phyloP scores from a whole-genome alignment of 2,113 vertebrate species.

The Trematomus loennbergii region DNA sequence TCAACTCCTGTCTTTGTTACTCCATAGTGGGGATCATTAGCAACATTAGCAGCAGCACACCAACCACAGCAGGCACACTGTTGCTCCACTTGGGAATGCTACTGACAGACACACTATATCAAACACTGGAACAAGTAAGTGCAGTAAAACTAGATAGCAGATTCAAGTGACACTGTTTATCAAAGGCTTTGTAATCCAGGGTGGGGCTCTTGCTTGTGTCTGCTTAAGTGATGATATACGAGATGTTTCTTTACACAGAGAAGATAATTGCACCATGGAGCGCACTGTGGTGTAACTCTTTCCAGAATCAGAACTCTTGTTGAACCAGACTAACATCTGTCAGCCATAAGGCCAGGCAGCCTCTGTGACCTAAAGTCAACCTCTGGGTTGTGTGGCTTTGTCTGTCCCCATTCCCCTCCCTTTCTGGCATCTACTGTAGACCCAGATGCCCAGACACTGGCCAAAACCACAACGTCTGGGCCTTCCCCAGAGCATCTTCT shows the following conservation, averaged over 20 bases:
- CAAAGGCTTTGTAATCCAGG: slow-evolving; percentile 43
- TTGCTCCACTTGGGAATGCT: slow-evolving; percentile 42
- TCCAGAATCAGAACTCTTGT: slow-evolving; percentile 65
- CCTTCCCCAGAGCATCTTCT: slow-evolving; percentile 41
- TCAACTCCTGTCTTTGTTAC: slow-evolving; percentile 30
- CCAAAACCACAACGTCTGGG: slow-evolving; percentile 66
- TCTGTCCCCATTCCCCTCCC: slow-evolving; percentile 32
- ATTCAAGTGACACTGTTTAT: slow-evolving; percentile 43
- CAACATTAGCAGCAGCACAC: slow-evolving; percentile 52
- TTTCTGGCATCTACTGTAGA: slow-evolving; percentile 53
- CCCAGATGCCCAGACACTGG: slow-evolving; percentile 63
- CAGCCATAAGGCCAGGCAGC: slow-evolving; percentile 72
- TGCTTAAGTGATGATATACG: slow-evolving; percentile 60
- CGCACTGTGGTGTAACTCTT: slow-evolving; percentile 63
- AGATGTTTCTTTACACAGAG: slow-evolving; percentile 62
- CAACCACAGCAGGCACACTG: slow-evolving; percentile 12
- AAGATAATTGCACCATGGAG: slow-evolving; percentile 61
- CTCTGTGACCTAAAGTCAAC: slow-evolving; percentile 74
- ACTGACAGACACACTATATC: slow-evolving; percentile 26
- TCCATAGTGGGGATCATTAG: slow-evolving; percentile 42
- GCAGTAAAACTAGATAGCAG: slow-evolving; percentile 10
- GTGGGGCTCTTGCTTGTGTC: slow-evolving; percentile 49
- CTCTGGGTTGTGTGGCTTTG: slow-evolving; percentile 59
- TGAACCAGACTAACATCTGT: slow-evolving; percentile 78
- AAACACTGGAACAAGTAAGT: slow-evolving; percentile 23